These are phyloP conservation scores for Axea sp. DNA, from an alignment of 2,888 invertebrate genomes.

Conservation along the genomic window DNA sequence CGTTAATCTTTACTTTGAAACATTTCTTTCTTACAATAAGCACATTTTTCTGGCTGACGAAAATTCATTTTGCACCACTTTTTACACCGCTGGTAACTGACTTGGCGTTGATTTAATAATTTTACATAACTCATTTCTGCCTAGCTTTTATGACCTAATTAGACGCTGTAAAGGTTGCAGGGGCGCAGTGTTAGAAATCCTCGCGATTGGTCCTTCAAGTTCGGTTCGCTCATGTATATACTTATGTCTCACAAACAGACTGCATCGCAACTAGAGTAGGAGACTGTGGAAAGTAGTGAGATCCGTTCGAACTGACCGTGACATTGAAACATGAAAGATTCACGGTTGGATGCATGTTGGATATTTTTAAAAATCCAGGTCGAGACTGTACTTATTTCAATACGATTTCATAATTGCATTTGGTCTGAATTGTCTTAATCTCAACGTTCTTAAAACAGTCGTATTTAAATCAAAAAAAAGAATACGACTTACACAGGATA, in stretches of 20 bases:
- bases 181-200: constrained; percentile 4
- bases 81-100: no score
- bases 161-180: constrained; percentile 17
- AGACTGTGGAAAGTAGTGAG: constrained; percentile 65
- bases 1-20: no score
- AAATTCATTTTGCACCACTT: no score
- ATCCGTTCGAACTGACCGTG: constrained; percentile 66
- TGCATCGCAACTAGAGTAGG: constrained; percentile 59
- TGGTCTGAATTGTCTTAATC: no score
- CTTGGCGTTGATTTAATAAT: neutral
- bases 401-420: constrained; percentile 10
- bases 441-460: no score
- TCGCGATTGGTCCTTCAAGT: constrained; percentile 17
- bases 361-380: constrained; percentile 58
- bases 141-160: constrained; percentile 5
- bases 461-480: no score
- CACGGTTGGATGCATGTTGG: constrained; percentile 58
- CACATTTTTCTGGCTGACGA: no score
- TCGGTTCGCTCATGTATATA: constrained; percentile 1
- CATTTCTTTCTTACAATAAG: no score
- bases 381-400: constrained; percentile 20
- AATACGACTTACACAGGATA: no score
- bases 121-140: constrained; percentile 1
- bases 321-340: constrained; percentile 67
- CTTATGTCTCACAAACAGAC: constrained; percentile 26